Evolutionary conservation across 2,888 invertebrate genomes (phyloP), one percentile per base, ranked within the genome.

Genomic region (Copidosoma aretas): DNA sequence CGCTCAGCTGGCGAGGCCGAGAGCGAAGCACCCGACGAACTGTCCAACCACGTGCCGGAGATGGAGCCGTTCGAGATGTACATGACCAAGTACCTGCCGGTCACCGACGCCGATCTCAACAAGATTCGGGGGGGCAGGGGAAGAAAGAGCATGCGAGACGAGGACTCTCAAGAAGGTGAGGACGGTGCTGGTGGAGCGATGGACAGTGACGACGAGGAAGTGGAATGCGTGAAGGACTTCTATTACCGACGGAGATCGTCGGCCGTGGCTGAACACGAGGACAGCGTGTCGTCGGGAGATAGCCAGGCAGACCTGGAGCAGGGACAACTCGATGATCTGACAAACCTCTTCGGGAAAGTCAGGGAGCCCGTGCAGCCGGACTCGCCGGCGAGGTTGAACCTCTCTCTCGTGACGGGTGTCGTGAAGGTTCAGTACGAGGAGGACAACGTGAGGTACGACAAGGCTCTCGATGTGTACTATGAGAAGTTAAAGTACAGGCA

Each of bases 401-500:
- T 84, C 2, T 75, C 78, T 12, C 69, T 84, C 3, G 64, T 84
- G 4, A 82, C 83, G 4, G 77, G 77, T 12, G 76, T 76, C 15
- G 76, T 81, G 1, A 79, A 76, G 53, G 68, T 81, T 19, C 70
- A 76, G 3, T 68, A 73, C 0, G 54, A 21, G 1, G 71, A 75
- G 12, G 60, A 73, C 0, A 54, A 60, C 0, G 43, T 72, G 1
- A 70, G 73, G 62, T 56, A 70, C 4, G 59, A 73, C n/a, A 74
- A 78, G 68, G 73, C 74, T 53, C 21, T 72, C 1, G 72, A 73
- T 12, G 19, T 67, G 41, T 56, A 54, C 10, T 78, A 79, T 65
- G 78, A 82, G 59, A 78, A 79, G 43, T 65, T 83, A 1, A 83
- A 82, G 62, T 80, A 79, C 67, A 71, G 71, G 51, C 80, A 78